Conservation (phyloP, 2,113 vertebrate genomes). For the Callipepla squamata region DNA sequence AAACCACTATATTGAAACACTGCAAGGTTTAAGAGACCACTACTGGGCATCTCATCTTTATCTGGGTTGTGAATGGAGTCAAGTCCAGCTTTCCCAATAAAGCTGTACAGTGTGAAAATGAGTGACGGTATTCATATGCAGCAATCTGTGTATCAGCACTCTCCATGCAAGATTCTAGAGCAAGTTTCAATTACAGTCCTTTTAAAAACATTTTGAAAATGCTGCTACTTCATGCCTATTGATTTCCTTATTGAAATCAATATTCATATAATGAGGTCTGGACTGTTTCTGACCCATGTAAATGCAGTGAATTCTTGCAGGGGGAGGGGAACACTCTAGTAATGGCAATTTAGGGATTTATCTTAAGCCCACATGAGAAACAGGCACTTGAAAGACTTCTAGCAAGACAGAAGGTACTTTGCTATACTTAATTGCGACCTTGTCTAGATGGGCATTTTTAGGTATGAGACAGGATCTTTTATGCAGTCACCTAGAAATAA, state of each 20-base stretch:
- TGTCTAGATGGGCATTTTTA: background rate
- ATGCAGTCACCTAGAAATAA: background rate
- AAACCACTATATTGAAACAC: background rate
- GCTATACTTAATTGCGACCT: background rate
- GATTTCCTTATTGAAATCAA: conserved; percentile 59
- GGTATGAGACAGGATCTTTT: background rate
- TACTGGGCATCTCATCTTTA: background rate
- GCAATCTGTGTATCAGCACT: background rate
- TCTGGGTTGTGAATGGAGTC: background rate
- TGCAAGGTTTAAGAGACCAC: background rate
- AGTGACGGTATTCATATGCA: background rate
- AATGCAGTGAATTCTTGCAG: conserved; percentile 20
- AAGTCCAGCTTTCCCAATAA: background rate
- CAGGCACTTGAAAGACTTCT: background rate
- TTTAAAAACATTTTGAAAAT: conserved; percentile 47
- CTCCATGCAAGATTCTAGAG: background rate
- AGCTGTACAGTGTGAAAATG: background rate
- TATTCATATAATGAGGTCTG: conserved; percentile 62
- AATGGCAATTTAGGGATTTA: conserved; percentile 26
- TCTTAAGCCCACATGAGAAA: background rate
- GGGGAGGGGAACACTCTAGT: background rate
- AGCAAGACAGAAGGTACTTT: background rate
- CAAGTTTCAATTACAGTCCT: background rate
- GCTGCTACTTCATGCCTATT: conserved; percentile 30
- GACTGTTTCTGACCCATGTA: conserved; percentile 6